Evolutionary conservation across 2,888 invertebrate genomes (phyloP), one percentile per base, ranked within the genome.

Genomic region (Pseudoips prasinana): DNA sequence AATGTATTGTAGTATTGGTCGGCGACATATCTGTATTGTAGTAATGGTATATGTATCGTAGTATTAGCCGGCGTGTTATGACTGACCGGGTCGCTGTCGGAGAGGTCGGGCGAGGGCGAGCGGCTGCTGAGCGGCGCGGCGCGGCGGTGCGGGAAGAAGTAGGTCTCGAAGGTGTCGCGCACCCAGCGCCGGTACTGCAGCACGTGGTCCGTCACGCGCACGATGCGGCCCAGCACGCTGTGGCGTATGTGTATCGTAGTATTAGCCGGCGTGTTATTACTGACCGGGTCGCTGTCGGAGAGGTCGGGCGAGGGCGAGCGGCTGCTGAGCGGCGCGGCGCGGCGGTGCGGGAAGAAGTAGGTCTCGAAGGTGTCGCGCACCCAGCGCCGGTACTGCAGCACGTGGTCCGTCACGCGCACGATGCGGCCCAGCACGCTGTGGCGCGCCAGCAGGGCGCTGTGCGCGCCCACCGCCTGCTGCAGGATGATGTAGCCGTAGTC

Each of bases 121-220:
- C 24, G 46, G 40, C 33, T 30, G 41, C 37, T 34, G 24, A 14
- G 29, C 42, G 29, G 47, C 39, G 47, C 51, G 52, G 39, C 6
- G 47, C 46, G 53, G 32, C 58, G 57, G 28, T 40, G 67, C 63
- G 84, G 80, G 76, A 86, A 84, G 79, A 84, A 85, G 75, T 59
- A 85, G 6, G 77, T 67, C 58, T 77, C 64, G 78, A 87, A 87
- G 43, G 83, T 83, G 74, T 81, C 79, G 42, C 74, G 78, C 69
- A 85, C 86, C 87, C 85, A 84, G 61, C 84, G 80, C 29, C 86
- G 74, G 77, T 92, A 92, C 75, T 91, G 91, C 64, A 92, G 89
- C 64, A 98, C 98, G 86, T 97, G 96, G 84, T 98, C 97, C 24
- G 98, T 97, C 37, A 98, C 95, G 61, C 96, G 93, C 62, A 98